Evolutionary conservation across 2,113 vertebrate species (phyloP).

Genomic region (Corynorhinus townsendii): DNA sequence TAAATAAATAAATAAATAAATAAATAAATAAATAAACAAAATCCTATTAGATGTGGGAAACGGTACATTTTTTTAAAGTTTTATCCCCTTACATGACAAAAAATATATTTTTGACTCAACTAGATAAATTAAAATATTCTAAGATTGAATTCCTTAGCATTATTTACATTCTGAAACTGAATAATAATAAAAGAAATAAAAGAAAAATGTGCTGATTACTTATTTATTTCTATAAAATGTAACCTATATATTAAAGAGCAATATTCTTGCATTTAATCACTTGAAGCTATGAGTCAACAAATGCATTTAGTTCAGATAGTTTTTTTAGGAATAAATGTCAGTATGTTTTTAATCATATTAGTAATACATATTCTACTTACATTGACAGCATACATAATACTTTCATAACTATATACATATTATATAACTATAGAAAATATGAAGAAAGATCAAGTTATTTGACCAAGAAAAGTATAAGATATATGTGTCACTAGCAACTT

Average conservation of each 20-base stretch:
- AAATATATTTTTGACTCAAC: background rate
- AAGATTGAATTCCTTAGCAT: conserved; percentile 6
- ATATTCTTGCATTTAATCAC: background rate
- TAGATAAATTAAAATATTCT: conserved; percentile 27
- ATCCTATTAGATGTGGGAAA: background rate
- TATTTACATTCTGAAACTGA: conserved; percentile 1
- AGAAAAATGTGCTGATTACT: background rate
- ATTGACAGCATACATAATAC: background rate
- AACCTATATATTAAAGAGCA: background rate
- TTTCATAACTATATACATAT: background rate
- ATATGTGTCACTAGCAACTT: background rate
- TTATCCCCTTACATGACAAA: background rate
- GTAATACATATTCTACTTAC: background rate
- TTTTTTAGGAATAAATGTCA: background rate
- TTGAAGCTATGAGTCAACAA: background rate
- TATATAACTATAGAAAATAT: background rate
- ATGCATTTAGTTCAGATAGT: background rate
- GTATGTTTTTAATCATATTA: background rate
- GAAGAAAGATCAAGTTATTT: background rate
- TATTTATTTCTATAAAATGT: background rate
- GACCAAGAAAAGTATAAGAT: background rate
- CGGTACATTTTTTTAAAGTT: background rate
- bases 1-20: background rate
- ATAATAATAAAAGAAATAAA: conserved; percentile 5
- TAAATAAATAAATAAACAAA: conserved; percentile 3